Base-by-base conservation (phyloP, 2,888 invertebrate species). In the Tanypteryx hageni region DNA sequence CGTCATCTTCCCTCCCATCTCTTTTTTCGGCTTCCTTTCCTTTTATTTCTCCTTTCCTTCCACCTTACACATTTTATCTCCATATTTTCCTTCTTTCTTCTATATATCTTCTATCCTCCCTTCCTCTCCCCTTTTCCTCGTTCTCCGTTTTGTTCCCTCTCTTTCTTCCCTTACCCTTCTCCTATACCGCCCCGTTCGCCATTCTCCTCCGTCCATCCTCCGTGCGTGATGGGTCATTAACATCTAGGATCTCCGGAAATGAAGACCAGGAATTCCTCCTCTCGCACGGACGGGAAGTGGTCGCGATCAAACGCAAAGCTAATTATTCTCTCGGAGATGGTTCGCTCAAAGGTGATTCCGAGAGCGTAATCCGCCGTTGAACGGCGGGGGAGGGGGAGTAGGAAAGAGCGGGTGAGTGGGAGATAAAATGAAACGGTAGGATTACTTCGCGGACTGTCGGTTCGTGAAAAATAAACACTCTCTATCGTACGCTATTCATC, bases 211-310 rank as follows among this genome's bases (percentile, higher is more conserved):
- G 31, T 27, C 89, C 64, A 31, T 64, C 68, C 44, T 44, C 44
- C 89, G 89, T 44, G 9, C 64, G 44, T 68, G 89, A 89, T 89
- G 89, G 89, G 64, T 89, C 89, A 89, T 89, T 89, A 89, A 64
- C 89, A 89, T 89, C 89, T 18, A 14, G 89, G 89, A 89, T 89
- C 89, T 89, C 89, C 89, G 89, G 89, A 89, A 89, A 89, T 89
- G 89, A 89, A 64, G 89, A 44, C 56, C 89, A 89, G 89, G 89
- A 64, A 89, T 68, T 89, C 89, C 89, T 64, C 61, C 11, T 61
- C n/a, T 89, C 64, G 27, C 89, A 31, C 56, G 31, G 89, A 89
- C 89, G 64, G 89, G 89, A 89, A 89, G 89, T 64, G 89, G 89
- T 68, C 64, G 89, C 89, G 64, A 89, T 89, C 89, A 89, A 89